Evolutionary conservation across 2,113 vertebrate genomes (phyloP).

Genomic region (Callaeas wilsoni): DNA sequence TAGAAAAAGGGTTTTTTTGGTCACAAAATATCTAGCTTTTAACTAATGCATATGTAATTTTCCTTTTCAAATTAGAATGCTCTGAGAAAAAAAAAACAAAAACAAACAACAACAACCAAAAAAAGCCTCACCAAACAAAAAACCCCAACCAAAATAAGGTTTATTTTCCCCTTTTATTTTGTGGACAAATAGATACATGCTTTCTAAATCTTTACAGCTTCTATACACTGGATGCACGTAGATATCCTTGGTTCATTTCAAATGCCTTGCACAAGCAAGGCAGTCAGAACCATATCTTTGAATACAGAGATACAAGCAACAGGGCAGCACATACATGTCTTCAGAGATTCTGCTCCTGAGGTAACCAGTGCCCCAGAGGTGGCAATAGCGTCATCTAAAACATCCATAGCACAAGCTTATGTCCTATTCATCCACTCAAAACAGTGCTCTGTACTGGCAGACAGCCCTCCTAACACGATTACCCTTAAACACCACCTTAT

Average conservation of each 20-base stretch:
- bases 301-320: neutral
- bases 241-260: neutral
- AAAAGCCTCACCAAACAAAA: neutral
- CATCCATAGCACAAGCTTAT: neutral
- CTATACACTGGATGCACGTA: neutral
- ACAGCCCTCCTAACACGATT: neutral
- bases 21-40: neutral
- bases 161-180: neutral
- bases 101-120: too few relatives aligned
- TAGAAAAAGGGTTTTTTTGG: neutral
- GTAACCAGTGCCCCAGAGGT: neutral
- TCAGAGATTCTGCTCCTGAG: neutral
- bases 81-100: neutral
- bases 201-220: neutral
- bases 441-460: neutral
- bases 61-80: neutral
- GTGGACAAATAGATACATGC: neutral
- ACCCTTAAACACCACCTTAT: neutral
- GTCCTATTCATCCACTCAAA: neutral
- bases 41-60: neutral
- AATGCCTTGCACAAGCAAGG: neutral
- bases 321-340: fast-evolving
- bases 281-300: neutral
- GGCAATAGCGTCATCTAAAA: neutral
- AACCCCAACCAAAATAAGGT: fast-evolving